Percentiles rank a stretch among this genome's conserved stretches.
These are phyloP conservation scores for Boulengeromyrus knoepffleri DNA, from an alignment of 2,113 vertebrate genomes.

Conservation along the genomic window DNA sequence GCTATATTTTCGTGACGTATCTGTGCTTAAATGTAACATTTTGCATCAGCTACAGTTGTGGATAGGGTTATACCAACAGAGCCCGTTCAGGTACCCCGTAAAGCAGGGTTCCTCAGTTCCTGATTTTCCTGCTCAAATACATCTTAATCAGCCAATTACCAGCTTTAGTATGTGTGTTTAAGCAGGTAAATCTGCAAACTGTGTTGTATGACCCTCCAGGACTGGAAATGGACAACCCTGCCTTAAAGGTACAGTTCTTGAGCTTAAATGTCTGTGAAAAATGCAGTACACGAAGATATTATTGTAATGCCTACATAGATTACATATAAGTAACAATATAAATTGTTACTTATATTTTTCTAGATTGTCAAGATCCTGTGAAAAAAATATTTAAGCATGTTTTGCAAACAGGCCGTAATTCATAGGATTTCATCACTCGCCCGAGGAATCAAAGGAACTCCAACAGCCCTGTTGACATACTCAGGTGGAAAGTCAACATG, in stretches of 20 bases:
- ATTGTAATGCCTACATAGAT: background rate
- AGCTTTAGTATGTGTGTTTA: background rate
- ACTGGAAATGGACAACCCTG: background rate
- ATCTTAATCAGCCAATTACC: background rate
- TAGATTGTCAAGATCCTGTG: background rate
- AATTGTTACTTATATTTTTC: constrained; percentile 2
- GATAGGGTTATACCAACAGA: background rate
- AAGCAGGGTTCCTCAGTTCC: background rate
- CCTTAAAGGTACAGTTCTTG: background rate
- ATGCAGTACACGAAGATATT: background rate
- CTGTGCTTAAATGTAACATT: background rate
- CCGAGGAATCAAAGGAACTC: background rate
- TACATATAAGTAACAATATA: background rate
- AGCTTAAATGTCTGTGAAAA: background rate
- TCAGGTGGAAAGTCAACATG: background rate
- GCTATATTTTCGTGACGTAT: background rate
- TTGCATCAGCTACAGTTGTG: background rate
- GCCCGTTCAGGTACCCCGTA: background rate
- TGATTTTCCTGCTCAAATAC: background rate
- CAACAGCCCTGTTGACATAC: background rate
- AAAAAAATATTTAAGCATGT: background rate
- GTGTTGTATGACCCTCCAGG: background rate
- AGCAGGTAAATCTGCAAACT: background rate
- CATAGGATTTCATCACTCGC: background rate
- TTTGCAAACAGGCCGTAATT: background rate